Evolutionary conservation across 2,797 vertebrate species (phyloP), one percentile per base, ranked within the genome.

Genomic region (Channa striata): DNA sequence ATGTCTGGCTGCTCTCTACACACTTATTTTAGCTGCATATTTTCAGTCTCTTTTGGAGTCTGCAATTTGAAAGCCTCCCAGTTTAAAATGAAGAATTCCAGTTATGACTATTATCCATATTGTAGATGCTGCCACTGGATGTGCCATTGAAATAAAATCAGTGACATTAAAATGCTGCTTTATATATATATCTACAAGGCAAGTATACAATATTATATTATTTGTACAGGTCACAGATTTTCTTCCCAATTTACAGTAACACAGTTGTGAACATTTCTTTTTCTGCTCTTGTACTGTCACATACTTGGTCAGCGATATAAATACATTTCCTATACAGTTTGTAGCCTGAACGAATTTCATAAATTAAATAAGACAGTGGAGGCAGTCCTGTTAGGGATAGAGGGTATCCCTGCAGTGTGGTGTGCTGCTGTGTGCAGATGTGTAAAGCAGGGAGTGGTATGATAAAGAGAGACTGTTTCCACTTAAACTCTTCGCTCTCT

Each of bases 381-480:
- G 66, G 37, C 48, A 62, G 60, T 39, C 17, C 62, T 77, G 74
- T 77, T 49, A 57, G 50, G 44, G 46, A 53, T 54, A 53, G 65
- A 36, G 40, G 76, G 77, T 80, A 44, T 81, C 68, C 62, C 62
- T 23, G 33, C 68, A 57, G 74, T 60, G 77, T 44, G 40, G 69
- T 69, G 67, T 80, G 77, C 83, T 80, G 84, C 78, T 77, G 72
- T 59, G 63, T 82, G 83, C 86, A 88, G 81, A 86, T 87, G 82
- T 82, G 78, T 74, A 60, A 73, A 66, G 76, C 80, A 68, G 63
- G 72, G 81, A 87, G 83, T 81, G 79, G 57, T 81, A 71, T 75
- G 79, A 82, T 87, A 88, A 90, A 90, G 86, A 91, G 90, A 86
- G 81, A 87, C 88, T 87, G 87, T 90, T 91, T 93, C 87, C 88